Conservation (phyloP, 2,797 vertebrate species). For the Clarias laeviceps region DNA sequence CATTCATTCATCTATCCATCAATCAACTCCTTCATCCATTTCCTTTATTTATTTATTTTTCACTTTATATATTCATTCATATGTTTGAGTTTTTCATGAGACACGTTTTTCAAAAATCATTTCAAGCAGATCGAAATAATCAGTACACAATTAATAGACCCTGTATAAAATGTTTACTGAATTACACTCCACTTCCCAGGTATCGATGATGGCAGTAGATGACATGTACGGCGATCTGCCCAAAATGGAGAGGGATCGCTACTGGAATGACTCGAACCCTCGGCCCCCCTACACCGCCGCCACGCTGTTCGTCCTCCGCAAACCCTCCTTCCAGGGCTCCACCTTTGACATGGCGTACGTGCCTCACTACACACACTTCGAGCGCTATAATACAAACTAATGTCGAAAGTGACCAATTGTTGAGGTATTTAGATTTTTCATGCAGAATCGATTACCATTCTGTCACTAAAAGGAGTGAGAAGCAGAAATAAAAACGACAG, state of each 20-base stretch:
- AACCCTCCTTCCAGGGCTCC: conserved; percentile 36
- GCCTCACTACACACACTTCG: neutral
- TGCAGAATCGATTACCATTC: neutral
- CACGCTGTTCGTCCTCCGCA: conserved; percentile 37
- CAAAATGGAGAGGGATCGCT: conserved; percentile 83
- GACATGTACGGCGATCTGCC: conserved; percentile 90
- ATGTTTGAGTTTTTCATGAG: too few species aligned
- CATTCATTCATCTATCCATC: neutral
- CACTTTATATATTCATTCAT: neutral
- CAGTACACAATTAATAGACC: neutral
- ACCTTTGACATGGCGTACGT: conserved; percentile 23
- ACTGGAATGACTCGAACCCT: conserved; percentile 85
- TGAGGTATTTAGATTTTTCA: neutral
- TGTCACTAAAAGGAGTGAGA: neutral
- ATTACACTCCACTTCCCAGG: conserved; percentile 67
- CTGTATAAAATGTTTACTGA: neutral
- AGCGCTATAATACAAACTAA: neutral
- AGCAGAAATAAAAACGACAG: neutral
- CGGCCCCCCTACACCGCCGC: conserved; percentile 37
- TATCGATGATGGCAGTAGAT: conserved; percentile 92
- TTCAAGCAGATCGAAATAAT: neutral
- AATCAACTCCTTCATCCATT: neutral
- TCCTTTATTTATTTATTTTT: neutral
- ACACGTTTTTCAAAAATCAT: neutral
- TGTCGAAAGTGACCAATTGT: neutral